A percentile compares a stretch with the other conserved stretches of the same genome.
Evolutionary conservation across 2,797 vertebrate genomes (phyloP).

Genomic region (Argya squamiceps): DNA sequence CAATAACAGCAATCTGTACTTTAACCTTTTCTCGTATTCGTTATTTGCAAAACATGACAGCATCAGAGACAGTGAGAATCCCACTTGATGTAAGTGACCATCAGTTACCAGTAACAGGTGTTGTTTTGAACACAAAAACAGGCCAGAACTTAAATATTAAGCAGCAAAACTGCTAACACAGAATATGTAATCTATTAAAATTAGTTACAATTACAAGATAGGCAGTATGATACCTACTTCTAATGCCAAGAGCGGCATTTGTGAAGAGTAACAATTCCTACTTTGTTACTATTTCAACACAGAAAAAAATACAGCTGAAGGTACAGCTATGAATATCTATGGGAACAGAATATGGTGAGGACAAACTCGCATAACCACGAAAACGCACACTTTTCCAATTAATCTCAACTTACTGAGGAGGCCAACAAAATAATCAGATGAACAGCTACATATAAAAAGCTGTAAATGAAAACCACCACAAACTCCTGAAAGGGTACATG

Average conservation of each 20-base stretch:
- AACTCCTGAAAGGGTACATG: neutral
- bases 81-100: neutral
- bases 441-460: neutral
- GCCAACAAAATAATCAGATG: neutral
- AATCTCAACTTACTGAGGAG: neutral
- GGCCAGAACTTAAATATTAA: neutral
- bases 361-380: neutral
- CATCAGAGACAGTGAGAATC: neutral
- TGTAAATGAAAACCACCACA: neutral
- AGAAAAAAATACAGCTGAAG: neutral
- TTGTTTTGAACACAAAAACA: neutral
- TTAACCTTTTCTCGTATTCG: neutral
- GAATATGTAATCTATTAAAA: neutral
- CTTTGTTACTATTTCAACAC: neutral
- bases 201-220: neutral
- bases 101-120: neutral
- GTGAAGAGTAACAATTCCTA: neutral
- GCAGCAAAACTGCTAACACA: neutral
- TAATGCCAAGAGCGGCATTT: neutral
- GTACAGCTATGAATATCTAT: neutral
- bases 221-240: neutral
- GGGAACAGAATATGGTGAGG: fast-evolving
- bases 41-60: neutral
- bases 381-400: neutral
- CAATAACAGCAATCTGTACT: neutral